Evolutionary conservation across 2,113 vertebrate species (phyloP).

Genomic region (Athene noctua): DNA sequence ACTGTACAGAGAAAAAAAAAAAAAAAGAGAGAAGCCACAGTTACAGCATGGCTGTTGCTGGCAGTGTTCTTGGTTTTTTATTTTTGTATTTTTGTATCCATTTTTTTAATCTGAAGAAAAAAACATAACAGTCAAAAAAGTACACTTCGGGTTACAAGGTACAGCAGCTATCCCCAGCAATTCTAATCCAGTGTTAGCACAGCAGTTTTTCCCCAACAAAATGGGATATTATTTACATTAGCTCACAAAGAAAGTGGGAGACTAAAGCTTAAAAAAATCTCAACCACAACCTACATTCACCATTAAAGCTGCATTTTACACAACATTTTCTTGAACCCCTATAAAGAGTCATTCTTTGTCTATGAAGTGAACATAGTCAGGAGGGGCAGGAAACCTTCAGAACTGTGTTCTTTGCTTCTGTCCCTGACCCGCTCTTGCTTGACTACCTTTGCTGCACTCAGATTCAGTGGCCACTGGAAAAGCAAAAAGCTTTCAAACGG

Average conservation of each 20-base stretch:
- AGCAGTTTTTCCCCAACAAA: constrained; percentile 71
- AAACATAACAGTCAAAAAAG: constrained; percentile 80
- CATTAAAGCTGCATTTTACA: constrained; percentile 79
- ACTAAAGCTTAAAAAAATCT: constrained; percentile 71
- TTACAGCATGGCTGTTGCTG: constrained; percentile 81
- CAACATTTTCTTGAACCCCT: constrained; percentile 80
- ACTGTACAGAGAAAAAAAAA: constrained; percentile 83
- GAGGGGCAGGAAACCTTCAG: background rate
- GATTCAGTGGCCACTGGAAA: background rate
- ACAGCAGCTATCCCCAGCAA: constrained; percentile 83
- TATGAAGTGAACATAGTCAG: background rate
- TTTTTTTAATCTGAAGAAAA: constrained; percentile 74
- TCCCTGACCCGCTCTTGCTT: background rate
- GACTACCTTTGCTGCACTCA: background rate
- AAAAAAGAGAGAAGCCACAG: constrained; percentile 81
- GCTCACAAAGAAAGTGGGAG: constrained; percentile 70
- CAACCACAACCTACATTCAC: constrained; percentile 74
- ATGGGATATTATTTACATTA: constrained; percentile 77
- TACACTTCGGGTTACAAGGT: constrained; percentile 87
- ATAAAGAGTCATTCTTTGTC: background rate
- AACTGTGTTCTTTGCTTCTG: background rate
- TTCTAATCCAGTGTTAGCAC: constrained; percentile 81
- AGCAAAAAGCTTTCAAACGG: background rate
- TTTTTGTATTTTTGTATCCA: constrained; percentile 55
- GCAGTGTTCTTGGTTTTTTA: constrained; percentile 75